These are phyloP conservation scores for Epizoanthus rinbou DNA, from an alignment of 92 coral and sea anemone genomes.

Conservation along the genomic window DNA sequence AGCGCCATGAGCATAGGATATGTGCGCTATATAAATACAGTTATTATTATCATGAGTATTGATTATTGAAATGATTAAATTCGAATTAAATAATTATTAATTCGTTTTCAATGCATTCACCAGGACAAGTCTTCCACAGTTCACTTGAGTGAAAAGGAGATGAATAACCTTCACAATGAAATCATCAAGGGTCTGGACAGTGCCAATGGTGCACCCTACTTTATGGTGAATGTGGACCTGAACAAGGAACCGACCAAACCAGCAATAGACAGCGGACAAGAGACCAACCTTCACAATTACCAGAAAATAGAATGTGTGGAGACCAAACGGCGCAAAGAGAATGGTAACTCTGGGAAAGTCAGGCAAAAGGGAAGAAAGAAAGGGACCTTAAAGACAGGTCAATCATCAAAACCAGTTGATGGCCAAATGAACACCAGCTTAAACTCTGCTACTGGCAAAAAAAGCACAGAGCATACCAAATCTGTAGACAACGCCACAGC, in stretches of 20 bases:
- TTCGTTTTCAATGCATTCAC: background rate
- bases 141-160: conserved; percentile 44
- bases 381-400: background rate
- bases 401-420: background rate
- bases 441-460: background rate
- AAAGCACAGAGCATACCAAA: background rate
- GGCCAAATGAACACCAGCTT: background rate
- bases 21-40: no score
- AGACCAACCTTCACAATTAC: background rate
- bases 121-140: conserved; percentile 37
- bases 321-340: background rate
- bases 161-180: conserved; percentile 41
- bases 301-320: conserved; percentile 11
- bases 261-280: no score
- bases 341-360: background rate
- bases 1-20: no score
- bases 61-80: background rate
- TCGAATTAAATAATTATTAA: background rate
- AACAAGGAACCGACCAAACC: conserved; percentile 7
- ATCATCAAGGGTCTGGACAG: conserved; percentile 42
- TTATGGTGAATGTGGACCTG: conserved; percentile 29
- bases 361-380: background rate
- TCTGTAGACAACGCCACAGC: background rate
- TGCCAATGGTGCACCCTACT: conserved; percentile 26
- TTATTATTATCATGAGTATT: no score